These are phyloP conservation scores for Chromis chromis DNA, from an alignment of 2,797 vertebrate genomes.

Conservation along the genomic window DNA sequence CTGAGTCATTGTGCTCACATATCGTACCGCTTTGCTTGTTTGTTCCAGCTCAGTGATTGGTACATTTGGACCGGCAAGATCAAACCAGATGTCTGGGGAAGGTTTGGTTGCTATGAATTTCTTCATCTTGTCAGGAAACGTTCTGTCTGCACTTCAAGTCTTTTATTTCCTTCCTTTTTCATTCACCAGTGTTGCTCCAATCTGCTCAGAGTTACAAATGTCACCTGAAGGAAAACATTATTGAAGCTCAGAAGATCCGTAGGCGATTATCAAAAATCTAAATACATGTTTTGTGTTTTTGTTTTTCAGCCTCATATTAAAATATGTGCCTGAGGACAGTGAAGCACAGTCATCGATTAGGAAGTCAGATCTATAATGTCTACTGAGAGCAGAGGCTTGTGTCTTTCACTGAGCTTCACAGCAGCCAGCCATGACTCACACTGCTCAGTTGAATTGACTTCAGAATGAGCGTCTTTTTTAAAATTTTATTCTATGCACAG, in stretches of 20 bases:
- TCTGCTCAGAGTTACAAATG: slow-evolving; percentile 7
- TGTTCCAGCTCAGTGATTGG: not conserved
- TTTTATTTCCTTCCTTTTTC: slow-evolving; percentile 1
- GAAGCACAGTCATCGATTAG: not conserved
- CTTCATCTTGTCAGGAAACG: slow-evolving; percentile 1
- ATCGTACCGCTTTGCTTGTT: not conserved
- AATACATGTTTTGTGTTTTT: slow-evolving; percentile 16
- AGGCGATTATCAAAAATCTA: not conserved
- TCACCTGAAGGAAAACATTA: not conserved
- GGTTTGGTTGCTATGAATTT: not conserved
- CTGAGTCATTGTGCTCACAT: not conserved
- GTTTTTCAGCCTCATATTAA: slow-evolving; percentile 19
- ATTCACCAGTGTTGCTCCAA: not conserved
- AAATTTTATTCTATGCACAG: not conserved
- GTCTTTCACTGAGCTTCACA: slow-evolving; percentile 18
- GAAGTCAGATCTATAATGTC: not conserved
- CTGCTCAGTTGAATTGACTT: not conserved
- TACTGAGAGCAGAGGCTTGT: no score
- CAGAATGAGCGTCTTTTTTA: not conserved
- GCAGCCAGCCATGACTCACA: not conserved
- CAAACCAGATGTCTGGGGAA: slow-evolving; percentile 14
- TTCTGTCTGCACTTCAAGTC: not conserved
- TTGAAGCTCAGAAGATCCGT: slow-evolving; percentile 6
- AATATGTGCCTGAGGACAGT: slow-evolving; percentile 14
- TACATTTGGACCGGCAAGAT: not conserved